These are phyloP conservation scores for Temnopleurus reevesii DNA, from an alignment of 53 echinoderm and acorn worm species.

Conservation along the genomic window DNA sequence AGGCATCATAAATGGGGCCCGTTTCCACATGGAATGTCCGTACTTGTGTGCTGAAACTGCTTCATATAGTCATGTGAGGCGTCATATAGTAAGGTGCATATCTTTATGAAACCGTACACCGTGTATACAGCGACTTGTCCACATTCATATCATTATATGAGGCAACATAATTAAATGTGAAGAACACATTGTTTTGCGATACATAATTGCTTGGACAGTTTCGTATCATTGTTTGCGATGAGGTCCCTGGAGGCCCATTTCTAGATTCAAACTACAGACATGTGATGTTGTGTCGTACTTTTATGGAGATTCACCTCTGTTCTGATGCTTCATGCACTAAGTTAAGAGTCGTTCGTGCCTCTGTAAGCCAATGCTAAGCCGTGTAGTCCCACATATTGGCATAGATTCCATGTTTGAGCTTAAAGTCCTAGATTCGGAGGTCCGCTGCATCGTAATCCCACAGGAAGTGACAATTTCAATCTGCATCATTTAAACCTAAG, in stretches of 20 bases:
- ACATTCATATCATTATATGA: neutral
- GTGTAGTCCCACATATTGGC: slow-evolving; percentile 30
- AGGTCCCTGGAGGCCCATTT: too few relatives aligned
- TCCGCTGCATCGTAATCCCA: neutral
- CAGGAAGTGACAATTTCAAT: slow-evolving; percentile 47
- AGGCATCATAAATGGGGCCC: too few relatives aligned
- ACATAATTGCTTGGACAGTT: too few relatives aligned
- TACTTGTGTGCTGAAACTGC: too few relatives aligned
- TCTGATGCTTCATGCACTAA: neutral
- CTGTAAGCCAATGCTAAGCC: neutral
- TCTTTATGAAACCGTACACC: neutral
- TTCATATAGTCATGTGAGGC: too few relatives aligned
- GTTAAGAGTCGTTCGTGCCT: neutral
- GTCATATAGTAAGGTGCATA: neutral
- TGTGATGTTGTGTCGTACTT: too few relatives aligned
- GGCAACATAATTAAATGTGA: slow-evolving; percentile 8
- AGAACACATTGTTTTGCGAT: too few relatives aligned
- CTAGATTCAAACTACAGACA: too few relatives aligned
- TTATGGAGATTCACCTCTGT: neutral
- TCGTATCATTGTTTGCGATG: too few relatives aligned
- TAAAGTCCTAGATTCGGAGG: slow-evolving; percentile 15
- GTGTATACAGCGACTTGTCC: too few relatives aligned
- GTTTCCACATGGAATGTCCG: too few relatives aligned
- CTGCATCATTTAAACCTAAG: slow-evolving; percentile 41
- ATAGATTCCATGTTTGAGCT: slow-evolving; percentile 5